Conservation (phyloP, 2,113 vertebrate genomes). For the Anarhynchus alexandrinus region DNA sequence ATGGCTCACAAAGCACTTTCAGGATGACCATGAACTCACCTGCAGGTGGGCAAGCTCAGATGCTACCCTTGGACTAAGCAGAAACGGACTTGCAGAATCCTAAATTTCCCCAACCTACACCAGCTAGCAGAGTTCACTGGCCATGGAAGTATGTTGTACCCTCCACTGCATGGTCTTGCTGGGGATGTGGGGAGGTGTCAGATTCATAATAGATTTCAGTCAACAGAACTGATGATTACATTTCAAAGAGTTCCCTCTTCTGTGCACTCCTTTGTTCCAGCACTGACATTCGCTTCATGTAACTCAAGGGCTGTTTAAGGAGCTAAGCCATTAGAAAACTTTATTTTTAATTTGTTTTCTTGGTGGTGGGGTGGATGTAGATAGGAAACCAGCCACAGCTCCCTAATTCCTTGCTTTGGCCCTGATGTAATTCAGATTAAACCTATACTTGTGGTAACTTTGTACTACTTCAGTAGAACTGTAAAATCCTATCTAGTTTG, state of each 20-base stretch:
- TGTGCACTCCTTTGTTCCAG: neutral
- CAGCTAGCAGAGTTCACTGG: neutral
- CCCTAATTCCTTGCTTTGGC: neutral
- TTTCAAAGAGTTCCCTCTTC: neutral
- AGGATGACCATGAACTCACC: neutral
- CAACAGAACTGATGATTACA: neutral
- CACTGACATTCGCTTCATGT: neutral
- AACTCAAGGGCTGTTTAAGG: neutral
- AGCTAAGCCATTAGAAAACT: neutral
- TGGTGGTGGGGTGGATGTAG: neutral
- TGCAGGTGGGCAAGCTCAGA: neutral
- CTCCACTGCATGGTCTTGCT: neutral
- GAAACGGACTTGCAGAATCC: neutral
- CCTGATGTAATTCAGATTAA: neutral
- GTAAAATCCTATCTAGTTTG: neutral
- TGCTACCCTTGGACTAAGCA: neutral
- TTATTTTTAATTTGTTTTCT: neutral
- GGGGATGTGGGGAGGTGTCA: rapidly evolving
- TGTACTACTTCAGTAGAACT: neutral
- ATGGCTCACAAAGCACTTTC: neutral
- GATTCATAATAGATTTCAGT: neutral
- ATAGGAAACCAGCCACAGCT: neutral
- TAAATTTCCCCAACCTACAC: neutral
- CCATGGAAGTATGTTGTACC: neutral
- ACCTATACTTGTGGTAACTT: neutral